A percentile compares a stretch with the other conserved stretches of the same genome.
Conservation (phyloP, 2,797 vertebrate species). For the Karalla daura region DNA sequence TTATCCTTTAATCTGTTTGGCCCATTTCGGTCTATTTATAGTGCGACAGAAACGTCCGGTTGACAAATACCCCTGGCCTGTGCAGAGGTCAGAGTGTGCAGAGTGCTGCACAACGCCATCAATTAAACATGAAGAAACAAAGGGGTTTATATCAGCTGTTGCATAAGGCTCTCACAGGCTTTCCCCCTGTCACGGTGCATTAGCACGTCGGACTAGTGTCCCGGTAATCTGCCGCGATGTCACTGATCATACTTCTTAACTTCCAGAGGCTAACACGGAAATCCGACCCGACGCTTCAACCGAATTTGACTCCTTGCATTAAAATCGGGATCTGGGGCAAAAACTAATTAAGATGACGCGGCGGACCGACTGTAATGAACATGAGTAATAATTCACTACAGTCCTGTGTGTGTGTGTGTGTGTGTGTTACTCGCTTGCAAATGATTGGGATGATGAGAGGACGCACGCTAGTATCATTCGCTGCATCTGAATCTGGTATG, state of each 20-base stretch:
- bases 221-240: constrained; percentile 3
- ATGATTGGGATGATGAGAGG: not conserved
- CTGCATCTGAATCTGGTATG: not conserved
- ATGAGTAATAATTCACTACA: not conserved
- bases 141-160: constrained; percentile 33
- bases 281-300: not conserved
- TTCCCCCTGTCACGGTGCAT: constrained; percentile 12
- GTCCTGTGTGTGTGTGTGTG: too few relatives aligned
- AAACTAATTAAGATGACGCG: not conserved
- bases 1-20: constrained; percentile 1
- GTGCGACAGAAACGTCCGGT: not conserved
- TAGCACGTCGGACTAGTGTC: constrained; percentile 8
- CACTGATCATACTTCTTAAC: constrained; percentile 23
- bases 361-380: constrained; percentile 5
- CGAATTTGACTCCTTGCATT: constrained; percentile 6
- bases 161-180: constrained; percentile 22
- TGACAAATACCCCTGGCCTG: not conserved
- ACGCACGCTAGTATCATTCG: not conserved
- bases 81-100: not conserved
- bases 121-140: constrained; percentile 25
- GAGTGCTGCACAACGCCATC: constrained; percentile 2
- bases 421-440: not conserved
- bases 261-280: not conserved
- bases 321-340: not conserved
- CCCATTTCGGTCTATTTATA: not conserved